Conservation (phyloP, 2,797 vertebrate species). For the Apodemus agrarius region DNA sequence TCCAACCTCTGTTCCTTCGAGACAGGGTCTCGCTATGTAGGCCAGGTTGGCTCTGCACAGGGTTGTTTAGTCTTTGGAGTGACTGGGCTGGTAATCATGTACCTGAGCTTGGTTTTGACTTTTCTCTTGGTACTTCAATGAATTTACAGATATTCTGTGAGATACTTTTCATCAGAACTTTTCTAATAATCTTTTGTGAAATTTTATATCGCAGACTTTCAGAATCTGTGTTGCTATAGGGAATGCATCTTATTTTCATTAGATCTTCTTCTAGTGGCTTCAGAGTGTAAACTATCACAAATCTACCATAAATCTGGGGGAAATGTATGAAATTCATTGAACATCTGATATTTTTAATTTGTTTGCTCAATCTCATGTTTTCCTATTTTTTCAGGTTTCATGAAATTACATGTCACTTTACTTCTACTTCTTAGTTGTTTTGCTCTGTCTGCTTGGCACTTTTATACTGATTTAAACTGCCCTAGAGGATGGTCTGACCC, state of each 20-base stretch:
- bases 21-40: background rate
- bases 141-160: background rate
- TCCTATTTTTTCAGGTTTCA: background rate
- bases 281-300: background rate
- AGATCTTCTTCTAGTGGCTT: background rate
- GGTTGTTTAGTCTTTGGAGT: background rate
- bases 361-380: background rate
- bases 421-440: background rate
- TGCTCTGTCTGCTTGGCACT: background rate
- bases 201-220: background rate
- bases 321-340: background rate
- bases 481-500: too few species aligned
- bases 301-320: background rate
- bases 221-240: background rate
- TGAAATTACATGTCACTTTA: background rate
- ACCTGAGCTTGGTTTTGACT: background rate
- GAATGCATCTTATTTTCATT: background rate
- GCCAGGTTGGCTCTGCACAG: background rate
- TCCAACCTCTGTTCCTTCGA: background rate
- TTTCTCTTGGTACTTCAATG: background rate
- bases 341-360: background rate
- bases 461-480: background rate
- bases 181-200: background rate
- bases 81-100: too few species aligned
- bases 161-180: background rate